Conservation (phyloP, 2,888 invertebrate genomes). For the Drosophila mulleri region DNA sequence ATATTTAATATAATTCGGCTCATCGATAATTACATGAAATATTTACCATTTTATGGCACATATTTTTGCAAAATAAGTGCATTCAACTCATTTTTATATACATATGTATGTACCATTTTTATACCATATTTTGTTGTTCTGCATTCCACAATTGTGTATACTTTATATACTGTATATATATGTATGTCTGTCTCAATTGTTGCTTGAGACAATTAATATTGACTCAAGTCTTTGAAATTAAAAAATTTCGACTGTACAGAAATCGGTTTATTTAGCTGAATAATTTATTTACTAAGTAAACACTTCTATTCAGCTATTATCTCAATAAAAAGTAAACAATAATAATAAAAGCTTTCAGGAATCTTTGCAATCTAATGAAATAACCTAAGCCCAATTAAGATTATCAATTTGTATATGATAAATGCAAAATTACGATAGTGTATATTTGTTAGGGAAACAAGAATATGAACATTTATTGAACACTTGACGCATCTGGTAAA, state of each 20-base stretch:
- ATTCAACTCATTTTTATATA: constrained; percentile 40
- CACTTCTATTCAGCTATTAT: neutral
- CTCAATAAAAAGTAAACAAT: constrained; percentile 6
- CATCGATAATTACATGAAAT: constrained; percentile 3
- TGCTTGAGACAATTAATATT: constrained; percentile 7
- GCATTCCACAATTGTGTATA: neutral
- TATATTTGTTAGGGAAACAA: neutral
- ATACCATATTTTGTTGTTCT: constrained; percentile 6
- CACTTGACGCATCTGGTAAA: neutral
- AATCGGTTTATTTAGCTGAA: constrained; percentile 17
- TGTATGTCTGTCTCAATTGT: neutral
- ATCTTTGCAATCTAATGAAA: neutral
- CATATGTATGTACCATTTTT: constrained; percentile 2
- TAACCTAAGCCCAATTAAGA: constrained; percentile 4
- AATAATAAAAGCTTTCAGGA: neutral
- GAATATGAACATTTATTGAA: neutral
- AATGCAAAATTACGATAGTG: neutral
- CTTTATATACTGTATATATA: neutral
- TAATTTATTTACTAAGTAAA: neutral
- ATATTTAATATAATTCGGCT: neutral
- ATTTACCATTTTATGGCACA: neutral
- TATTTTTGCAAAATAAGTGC: constrained; percentile 17
- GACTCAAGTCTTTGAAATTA: constrained; percentile 1
- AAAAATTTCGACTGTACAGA: neutral
- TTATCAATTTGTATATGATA: neutral